A percentile compares a stretch with the other conserved stretches of the same genome.
Conservation (phyloP, 2,888 invertebrate species). For the Plagodis dolabraria region DNA sequence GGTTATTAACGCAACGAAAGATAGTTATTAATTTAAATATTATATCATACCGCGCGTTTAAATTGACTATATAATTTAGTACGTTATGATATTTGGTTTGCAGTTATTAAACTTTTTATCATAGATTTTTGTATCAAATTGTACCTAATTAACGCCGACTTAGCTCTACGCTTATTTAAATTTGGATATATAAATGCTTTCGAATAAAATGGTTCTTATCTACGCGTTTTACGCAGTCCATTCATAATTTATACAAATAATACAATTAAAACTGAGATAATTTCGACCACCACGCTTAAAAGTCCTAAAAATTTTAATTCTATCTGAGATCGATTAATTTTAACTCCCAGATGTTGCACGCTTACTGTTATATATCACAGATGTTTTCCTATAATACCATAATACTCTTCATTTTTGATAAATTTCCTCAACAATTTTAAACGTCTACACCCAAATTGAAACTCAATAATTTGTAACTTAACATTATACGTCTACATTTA, state of each 20-base stretch:
- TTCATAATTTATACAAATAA: conserved; percentile 12
- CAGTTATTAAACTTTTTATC: background rate
- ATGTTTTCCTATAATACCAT: conserved; percentile 77
- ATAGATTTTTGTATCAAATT: conserved; percentile 2
- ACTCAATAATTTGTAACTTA: conserved; percentile 35
- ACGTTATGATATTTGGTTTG: background rate
- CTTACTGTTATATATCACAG: conserved; percentile 80
- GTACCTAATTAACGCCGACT: conserved; percentile 16
- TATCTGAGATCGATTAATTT: conserved; percentile 73
- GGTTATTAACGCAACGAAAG: no score
- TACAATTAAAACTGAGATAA: conserved; percentile 27
- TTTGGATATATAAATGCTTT: conserved; percentile 38
- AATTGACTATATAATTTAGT: no score
- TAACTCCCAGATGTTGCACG: conserved; percentile 73
- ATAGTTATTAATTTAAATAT: no score
- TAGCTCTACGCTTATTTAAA: conserved; percentile 22
- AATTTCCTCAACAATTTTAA: conserved; percentile 55
- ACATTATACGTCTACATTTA: conserved; percentile 8
- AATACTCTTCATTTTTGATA: conserved; percentile 71
- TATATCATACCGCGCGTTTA: no score
- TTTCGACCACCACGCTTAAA: conserved; percentile 21
- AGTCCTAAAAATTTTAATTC: conserved; percentile 54
- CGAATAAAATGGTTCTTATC: conserved; percentile 25
- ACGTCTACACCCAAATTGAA: conserved; percentile 61
- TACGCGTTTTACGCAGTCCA: conserved; percentile 23